A percentile compares a stretch with the other conserved stretches of the same genome.
These are phyloP conservation scores for Cremastinae sp. DNA, from an alignment of 2,888 invertebrate species.

Conservation along the genomic window DNA sequence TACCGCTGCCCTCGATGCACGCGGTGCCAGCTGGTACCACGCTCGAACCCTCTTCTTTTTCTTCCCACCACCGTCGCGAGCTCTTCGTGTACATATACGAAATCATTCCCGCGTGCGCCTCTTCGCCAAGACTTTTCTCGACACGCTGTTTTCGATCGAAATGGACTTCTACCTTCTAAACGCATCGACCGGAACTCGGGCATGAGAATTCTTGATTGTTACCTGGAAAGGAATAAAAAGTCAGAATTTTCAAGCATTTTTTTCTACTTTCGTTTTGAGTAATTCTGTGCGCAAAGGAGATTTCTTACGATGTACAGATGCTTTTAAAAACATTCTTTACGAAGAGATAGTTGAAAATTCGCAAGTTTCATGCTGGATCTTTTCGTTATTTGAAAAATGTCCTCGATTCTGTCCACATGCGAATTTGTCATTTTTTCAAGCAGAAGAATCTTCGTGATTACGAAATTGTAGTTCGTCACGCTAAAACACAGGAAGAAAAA, in stretches of 20 bases:
- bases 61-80: conserved; percentile 43
- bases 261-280: too few species aligned
- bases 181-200: conserved; percentile 41
- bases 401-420: too few species aligned
- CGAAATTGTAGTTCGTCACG: too few species aligned
- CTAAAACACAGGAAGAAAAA: background rate
- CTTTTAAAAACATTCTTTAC: too few species aligned
- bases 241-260: background rate
- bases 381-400: too few species aligned
- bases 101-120: conserved; percentile 36
- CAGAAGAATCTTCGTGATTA: background rate
- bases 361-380: too few species aligned
- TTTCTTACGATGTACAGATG: too few species aligned
- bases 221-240: conserved; percentile 42
- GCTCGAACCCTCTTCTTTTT: conserved; percentile 61
- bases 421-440: background rate
- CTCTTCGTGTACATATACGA: conserved; percentile 19
- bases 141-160: conserved; percentile 65
- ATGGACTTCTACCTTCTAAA: conserved; percentile 49
- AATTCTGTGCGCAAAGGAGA: too few species aligned
- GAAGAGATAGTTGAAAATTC: too few species aligned
- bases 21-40: conserved; percentile 74
- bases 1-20: conserved; percentile 72
- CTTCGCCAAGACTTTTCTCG: conserved; percentile 33
- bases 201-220: conserved; percentile 25